Evolutionary conservation across 1,140 invertebrate genomes (phyloP), one percentile per base, ranked within the genome.

Genomic region (Drosophila repletoides): DNA sequence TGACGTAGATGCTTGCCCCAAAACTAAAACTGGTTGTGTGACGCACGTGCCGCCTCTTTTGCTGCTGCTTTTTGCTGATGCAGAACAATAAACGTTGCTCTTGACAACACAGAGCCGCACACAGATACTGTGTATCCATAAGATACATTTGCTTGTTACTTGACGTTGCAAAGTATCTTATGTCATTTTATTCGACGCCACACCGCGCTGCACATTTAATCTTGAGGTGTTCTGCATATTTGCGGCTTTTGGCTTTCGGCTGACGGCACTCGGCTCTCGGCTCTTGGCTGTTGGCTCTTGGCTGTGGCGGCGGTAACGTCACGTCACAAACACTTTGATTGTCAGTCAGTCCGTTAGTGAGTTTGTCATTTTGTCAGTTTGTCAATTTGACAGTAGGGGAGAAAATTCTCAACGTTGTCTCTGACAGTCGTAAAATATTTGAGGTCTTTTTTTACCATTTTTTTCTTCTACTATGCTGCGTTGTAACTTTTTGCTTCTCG

Each of bases 141-240:
- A 76, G 69, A 74, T 69, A 74, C 58, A 53, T 60, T 43, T 22
- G 38, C 28, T 46, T 28, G 28, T 31, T 43, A 51, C 58, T 60
- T 80, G 76, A 74, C 75, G 71, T 74, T 43, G 76, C 46, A 66
- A 66, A 60, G 63, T 79, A 80, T 79, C 75, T 75, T 65, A 48
- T 79, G 71, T 79, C 75, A 65, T 36, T 80, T 64, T 52, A 77
- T 73, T 45, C 69, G 38, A 46, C 22, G 24, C 53, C 75, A 65
- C 72, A 76, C 64, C 63, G 26, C 60, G 75, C 70, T 79, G 75
- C 75, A 77, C 76, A 79, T 79, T 80, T 79, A 80, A 79, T 80
- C 71, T 79, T 46, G 75, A 75, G 70, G 76, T 74, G 75, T 75
- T 74, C 71, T 71, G 76, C 75, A 80, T 80, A 80, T 80, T 80